These are phyloP conservation scores for Brachystomella parvula DNA, from an alignment of 1,140 invertebrate species.

Conservation along the genomic window DNA sequence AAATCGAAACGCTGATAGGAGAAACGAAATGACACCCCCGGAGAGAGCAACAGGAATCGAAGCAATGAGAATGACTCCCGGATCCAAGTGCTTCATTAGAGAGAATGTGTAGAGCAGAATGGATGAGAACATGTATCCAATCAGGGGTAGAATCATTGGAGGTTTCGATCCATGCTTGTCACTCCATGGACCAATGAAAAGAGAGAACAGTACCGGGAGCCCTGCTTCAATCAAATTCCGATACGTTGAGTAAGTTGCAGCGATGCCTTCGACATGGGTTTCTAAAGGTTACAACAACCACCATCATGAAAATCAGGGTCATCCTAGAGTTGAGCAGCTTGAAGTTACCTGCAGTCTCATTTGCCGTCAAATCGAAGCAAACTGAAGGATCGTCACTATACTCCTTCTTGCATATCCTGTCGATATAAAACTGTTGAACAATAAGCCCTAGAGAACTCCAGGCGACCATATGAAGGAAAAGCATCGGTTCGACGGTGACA, in stretches of 20 bases:
- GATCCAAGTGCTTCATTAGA: neutral
- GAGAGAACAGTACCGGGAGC: slow-evolving; percentile 11
- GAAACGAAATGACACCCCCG: slow-evolving; percentile 15
- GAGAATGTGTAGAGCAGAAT: slow-evolving; percentile 6
- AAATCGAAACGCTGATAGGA: slow-evolving; percentile 12
- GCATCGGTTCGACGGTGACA: slow-evolving; percentile 4
- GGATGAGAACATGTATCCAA: slow-evolving; percentile 7
- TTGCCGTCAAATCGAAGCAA: neutral
- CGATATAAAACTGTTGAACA: neutral
- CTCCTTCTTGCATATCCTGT: slow-evolving; percentile 1
- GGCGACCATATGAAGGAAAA: slow-evolving; percentile 14
- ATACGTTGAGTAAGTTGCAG: neutral
- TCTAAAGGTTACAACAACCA: neutral
- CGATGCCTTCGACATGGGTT: neutral
- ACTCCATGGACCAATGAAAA: slow-evolving; percentile 14
- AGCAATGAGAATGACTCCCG: neutral
- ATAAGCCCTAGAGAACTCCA: neutral
- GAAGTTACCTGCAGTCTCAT: neutral
- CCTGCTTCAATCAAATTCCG: slow-evolving; percentile 6
- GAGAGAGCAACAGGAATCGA: slow-evolving; percentile 20
- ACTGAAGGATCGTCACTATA: neutral
- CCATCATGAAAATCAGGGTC: neutral
- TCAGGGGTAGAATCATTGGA: slow-evolving; percentile 12
- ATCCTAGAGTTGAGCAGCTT: neutral
- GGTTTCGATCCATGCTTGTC: slow-evolving; percentile 22